A percentile compares a stretch with the other conserved stretches of the same genome.
Evolutionary conservation across 2,888 invertebrate species (phyloP).

Genomic region (Chromoteleia sp.): DNA sequence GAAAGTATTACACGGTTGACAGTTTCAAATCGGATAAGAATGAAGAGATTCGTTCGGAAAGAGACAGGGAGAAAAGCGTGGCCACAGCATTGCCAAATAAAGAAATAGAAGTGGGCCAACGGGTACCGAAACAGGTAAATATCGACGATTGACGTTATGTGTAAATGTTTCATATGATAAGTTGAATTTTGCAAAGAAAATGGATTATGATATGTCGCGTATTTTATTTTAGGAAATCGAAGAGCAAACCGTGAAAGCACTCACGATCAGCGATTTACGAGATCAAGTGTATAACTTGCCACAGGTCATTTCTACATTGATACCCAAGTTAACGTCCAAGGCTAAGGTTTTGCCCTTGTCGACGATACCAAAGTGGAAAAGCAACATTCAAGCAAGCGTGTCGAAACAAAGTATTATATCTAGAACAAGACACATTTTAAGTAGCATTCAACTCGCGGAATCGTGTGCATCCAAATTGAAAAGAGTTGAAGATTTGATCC

Average conservation of each 20-base stretch:
- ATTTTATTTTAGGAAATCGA: constrained; percentile 36
- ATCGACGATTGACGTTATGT: too few species aligned
- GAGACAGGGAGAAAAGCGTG: background rate
- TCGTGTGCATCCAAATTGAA: constrained; percentile 86
- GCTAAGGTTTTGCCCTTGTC: constrained; percentile 76
- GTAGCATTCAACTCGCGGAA: constrained; percentile 87
- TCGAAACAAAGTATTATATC: constrained; percentile 87
- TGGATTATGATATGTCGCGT: too few species aligned
- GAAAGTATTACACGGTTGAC: constrained; percentile 73
- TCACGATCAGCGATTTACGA: constrained; percentile 60
- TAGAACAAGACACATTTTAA: constrained; percentile 89
- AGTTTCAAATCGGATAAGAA: constrained; percentile 60
- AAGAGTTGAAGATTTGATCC: constrained; percentile 89
- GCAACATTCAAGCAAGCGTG: constrained; percentile 77
- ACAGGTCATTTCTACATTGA: constrained; percentile 83
- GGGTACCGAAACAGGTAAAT: constrained; percentile 57
- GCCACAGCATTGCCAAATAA: constrained; percentile 58
- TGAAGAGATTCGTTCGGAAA: constrained; percentile 5
- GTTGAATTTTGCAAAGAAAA: too few species aligned
- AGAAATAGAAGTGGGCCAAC: constrained; percentile 13
- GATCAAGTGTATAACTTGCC: constrained; percentile 80
- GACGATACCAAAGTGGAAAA: constrained; percentile 85
- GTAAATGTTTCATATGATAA: too few species aligned
- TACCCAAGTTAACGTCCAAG: constrained; percentile 81
- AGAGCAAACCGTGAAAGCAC: constrained; percentile 24